Conservation (phyloP, 2,888 invertebrate genomes). For the Atherix ibis region DNA sequence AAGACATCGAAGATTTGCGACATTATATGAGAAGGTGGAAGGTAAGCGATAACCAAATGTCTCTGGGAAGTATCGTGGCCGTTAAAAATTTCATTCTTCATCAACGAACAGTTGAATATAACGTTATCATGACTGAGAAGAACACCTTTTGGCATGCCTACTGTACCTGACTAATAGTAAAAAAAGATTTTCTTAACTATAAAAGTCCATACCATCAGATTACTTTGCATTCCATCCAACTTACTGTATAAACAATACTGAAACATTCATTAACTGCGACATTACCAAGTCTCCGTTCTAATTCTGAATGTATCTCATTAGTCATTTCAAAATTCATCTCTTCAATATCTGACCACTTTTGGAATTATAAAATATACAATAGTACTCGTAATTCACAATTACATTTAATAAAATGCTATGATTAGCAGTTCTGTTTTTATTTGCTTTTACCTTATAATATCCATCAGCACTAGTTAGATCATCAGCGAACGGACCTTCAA, state of each 20-base stretch:
- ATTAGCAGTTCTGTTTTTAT: too few species aligned
- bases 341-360: slow-evolving; percentile 72
- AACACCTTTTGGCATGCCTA: slow-evolving; percentile 80
- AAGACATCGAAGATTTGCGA: slow-evolving; percentile 79
- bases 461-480: slow-evolving; percentile 18
- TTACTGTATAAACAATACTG: slow-evolving; percentile 70
- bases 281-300: slow-evolving; percentile 48
- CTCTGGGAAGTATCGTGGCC: slow-evolving; percentile 43
- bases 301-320: slow-evolving; percentile 48
- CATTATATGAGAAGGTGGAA: slow-evolving; percentile 82
- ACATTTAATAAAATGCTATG: too few species aligned
- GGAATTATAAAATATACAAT: neutral
- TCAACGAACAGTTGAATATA: slow-evolving; percentile 49
- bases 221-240: too few species aligned
- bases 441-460: slow-evolving; percentile 17
- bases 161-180: slow-evolving; percentile 68
- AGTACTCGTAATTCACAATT: too few species aligned
- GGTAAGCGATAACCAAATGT: slow-evolving; percentile 65
- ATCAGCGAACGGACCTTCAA: slow-evolving; percentile 24
- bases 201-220: too few species aligned
- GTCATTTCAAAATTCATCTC: slow-evolving; percentile 60
- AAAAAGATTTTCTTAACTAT: too few species aligned
- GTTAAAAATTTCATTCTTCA: too few species aligned
- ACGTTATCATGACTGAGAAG: slow-evolving; percentile 88
- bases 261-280: slow-evolving; percentile 72